Evolutionary conservation across 2,888 invertebrate species (phyloP), one percentile per base, ranked within the genome.

Genomic region (Orchesella flavescens): DNA sequence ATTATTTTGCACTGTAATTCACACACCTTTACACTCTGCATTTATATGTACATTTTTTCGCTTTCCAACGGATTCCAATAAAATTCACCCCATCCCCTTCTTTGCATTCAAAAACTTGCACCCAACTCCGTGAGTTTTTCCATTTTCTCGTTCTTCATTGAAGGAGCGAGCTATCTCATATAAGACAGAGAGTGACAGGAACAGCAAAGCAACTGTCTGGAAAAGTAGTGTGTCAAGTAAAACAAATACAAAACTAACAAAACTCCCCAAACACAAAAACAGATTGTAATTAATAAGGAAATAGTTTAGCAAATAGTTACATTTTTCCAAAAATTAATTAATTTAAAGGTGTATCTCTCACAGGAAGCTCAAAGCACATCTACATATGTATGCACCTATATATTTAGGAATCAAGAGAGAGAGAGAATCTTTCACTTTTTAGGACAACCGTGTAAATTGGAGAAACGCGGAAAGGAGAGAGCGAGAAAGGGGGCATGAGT

Each of bases 231-330:
- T 44, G 66, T 43, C 66, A 66, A 12, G 44, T 9, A 53, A 53
- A 49, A 12, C 13, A 49, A 49, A 49, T 49, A 9, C 49, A 49
- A 53, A 2, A n/a, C 17, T 19, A 63, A 13, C 34, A 66, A 44
- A 66, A 44, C 44, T 19, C 66, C 43, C 5, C 5, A 43, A 17
- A 12, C 34, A 10, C 13, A 61, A 49, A n/a, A 61, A 13, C 24
- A 17, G 61, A 49, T 15, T 49, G 74, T 73, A 75, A 74, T 82
- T 82, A 82, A 82, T 75, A 82, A 34, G 44, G 61, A 71, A 82
- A 82, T 82, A 82, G 81, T 82, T 82, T 82, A 69, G 69, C 75
- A 82, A 82, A 82, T 82, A 82, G 81, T 82, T 82, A 71, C 80
- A 80, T 44, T 73, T 65, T 57, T 24, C 44, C n/a, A 46, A 49